phyloP scores from a whole-genome alignment of 2,888 invertebrate species.

The Caenorhabditis zanzibari region DNA sequence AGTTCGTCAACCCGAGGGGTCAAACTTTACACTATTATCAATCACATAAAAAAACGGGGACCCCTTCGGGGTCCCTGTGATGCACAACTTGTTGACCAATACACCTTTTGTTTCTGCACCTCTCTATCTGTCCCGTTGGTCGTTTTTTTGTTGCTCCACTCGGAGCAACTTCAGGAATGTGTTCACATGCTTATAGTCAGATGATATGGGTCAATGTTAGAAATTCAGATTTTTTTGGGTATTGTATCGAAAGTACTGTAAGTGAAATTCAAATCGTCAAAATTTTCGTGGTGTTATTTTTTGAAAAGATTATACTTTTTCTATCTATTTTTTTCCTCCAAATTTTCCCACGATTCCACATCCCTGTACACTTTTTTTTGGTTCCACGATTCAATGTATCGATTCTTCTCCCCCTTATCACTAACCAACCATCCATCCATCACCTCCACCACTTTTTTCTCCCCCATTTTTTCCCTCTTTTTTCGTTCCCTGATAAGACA shows the following conservation, averaged over 20 bases:
- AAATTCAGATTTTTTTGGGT: no score
- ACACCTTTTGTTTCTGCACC: neutral
- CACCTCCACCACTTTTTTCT: neutral
- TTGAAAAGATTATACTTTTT: neutral
- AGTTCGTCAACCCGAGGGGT: neutral
- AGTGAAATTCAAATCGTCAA: no score
- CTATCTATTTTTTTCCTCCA: no score
- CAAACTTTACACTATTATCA: constrained; percentile 3
- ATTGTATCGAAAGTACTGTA: no score
- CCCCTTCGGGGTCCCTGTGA: no score
- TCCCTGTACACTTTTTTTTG: no score
- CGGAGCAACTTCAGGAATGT: no score
- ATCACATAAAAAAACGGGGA: neutral
- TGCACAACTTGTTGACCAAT: constrained; percentile 35
- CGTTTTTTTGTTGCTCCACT: neutral
- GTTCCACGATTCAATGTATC: no score
- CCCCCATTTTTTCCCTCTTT: neutral
- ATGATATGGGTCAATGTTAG: no score
- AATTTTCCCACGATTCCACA: no score
- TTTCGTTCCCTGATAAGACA: neutral
- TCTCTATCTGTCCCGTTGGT: neutral
- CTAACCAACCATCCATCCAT: constrained; percentile 2
- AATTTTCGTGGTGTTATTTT: neutral
- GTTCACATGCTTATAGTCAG: no score
- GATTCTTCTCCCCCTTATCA: neutral